Evolutionary conservation across 2,797 vertebrate genomes (phyloP).

Genomic region (Xenopus petersii): DNA sequence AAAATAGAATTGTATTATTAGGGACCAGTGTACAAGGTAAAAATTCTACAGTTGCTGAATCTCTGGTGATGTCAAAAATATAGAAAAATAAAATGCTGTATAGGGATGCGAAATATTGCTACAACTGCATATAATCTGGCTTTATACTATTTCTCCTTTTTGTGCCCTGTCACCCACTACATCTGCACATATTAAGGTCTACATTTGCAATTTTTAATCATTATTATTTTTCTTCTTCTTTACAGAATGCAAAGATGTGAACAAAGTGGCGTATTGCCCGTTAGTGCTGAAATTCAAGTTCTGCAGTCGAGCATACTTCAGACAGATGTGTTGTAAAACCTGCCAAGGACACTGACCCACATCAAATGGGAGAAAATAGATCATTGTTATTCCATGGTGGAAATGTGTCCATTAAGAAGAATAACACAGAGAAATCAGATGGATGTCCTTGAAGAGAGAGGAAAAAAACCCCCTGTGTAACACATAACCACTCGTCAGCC

Average conservation of each 20-base stretch:
- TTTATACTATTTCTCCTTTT: too few species aligned
- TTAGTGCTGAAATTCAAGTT: constrained; percentile 99
- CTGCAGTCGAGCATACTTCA: constrained; percentile 98
- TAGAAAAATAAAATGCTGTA: too few species aligned
- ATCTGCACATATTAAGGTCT: too few species aligned
- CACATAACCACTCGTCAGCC: constrained; percentile 94
- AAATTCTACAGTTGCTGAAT: too few species aligned
- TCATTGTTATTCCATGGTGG: constrained; percentile 62
- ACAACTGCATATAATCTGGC: too few species aligned
- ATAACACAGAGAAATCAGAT: constrained; percentile 66
- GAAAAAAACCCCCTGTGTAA: constrained; percentile 82
- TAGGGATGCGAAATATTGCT: too few species aligned
- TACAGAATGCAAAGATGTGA: constrained; percentile 98
- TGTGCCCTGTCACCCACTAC: too few species aligned
- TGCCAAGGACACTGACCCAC: constrained; percentile 94
- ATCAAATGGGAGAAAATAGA: constrained; percentile 54
- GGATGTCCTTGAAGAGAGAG: constrained; percentile 58
- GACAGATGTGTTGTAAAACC: constrained; percentile 99
- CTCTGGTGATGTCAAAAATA: too few species aligned
- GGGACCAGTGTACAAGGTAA: too few species aligned
- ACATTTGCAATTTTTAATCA: too few species aligned
- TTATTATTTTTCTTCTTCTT: constrained; percentile 52
- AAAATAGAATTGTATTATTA: too few species aligned
- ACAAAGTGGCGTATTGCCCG: constrained; percentile 99
- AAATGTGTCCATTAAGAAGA: constrained; percentile 61